Base-by-base conservation (phyloP, 2,888 invertebrate genomes). In the Drosophila percnosoma region DNA sequence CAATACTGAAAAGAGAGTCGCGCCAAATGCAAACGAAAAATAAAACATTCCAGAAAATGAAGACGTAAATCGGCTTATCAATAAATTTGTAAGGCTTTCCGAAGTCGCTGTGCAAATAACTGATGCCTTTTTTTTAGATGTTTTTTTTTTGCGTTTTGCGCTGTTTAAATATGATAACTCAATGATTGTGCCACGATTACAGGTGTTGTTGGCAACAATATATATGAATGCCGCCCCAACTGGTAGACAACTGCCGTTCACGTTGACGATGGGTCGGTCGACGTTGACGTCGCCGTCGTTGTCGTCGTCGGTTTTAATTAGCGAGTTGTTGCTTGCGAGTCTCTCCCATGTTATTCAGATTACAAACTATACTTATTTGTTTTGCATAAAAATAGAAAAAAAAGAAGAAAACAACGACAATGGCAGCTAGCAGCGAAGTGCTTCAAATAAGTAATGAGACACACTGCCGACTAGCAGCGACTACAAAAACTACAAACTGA, bases 21-120 rank as follows among this genome's bases (percentile, higher is more conserved):
- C 42, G 33, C 24, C 18, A 29, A 68, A 58, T 29, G 49, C 49
- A 29, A 62, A 62, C 42, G 21, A 68, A 18, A 48, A 34, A 48
- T 24, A 24, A 68, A 59, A 67, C 51, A 54, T 31, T 58, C 51
- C 36, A 53, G 5, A 59, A 63, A 68, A 74, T 69, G 72, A 75
- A 84, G 85, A 75, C 87, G 90, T 80, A 89, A 90, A 90, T 90
- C 90, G 85, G 88, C 87, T 87, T 90, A 87, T 90, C 87, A 89
- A 76, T 62, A 72, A 70, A 70, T 65, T 70, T 67, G 62, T 79
- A 62, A 64, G 68, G 59, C 61, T 60, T 68, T 54, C 82, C 75
- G 73, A 79, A 82, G 85, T 82, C 82, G 82, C 67, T 52, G 61
- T 70, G 40, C 57, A 40, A 40, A 42, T 38, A 55, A 55, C 38